Evolutionary conservation across 2,888 invertebrate genomes (phyloP).

Genomic region (Parelbella ahira): DNA sequence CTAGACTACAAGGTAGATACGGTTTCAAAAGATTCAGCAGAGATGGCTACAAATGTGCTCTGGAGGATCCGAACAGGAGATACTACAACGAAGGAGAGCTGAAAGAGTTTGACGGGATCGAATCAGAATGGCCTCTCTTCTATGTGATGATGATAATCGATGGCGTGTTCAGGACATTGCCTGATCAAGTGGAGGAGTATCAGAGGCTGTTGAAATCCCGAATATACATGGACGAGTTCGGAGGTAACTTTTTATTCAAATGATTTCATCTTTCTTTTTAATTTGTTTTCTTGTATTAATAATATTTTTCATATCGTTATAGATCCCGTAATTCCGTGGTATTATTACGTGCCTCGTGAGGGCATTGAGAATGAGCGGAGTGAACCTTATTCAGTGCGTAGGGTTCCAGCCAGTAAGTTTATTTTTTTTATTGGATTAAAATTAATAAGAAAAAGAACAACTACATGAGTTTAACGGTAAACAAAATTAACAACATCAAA

Average conservation of each 20-base stretch:
- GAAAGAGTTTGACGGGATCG: slow-evolving; percentile 96
- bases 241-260: slow-evolving; percentile 74
- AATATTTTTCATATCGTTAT: slow-evolving; percentile 35
- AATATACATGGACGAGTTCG: slow-evolving; percentile 89
- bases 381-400: slow-evolving; percentile 84
- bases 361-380: slow-evolving; percentile 85
- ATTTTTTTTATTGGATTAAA: no score
- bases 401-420: slow-evolving; percentile 83
- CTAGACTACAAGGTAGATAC: slow-evolving; percentile 91
- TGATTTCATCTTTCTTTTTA: not conserved
- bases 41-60: slow-evolving; percentile 94
- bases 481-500: no score
- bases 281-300: slow-evolving; percentile 7
- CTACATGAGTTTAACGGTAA: no score
- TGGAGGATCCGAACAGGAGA: slow-evolving; percentile 89
- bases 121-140: slow-evolving; percentile 99
- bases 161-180: slow-evolving; percentile 92
- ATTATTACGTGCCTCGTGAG: slow-evolving; percentile 90
- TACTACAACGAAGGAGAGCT: slow-evolving; percentile 96
- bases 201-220: slow-evolving; percentile 90
- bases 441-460: no score
- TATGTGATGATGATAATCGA: slow-evolving; percentile 98
- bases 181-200: slow-evolving; percentile 95
- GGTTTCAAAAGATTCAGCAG: slow-evolving; percentile 97
- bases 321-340: slow-evolving; percentile 97